Evolutionary conservation across 2,888 invertebrate genomes (phyloP).

Genomic region (Microchrysa polita): DNA sequence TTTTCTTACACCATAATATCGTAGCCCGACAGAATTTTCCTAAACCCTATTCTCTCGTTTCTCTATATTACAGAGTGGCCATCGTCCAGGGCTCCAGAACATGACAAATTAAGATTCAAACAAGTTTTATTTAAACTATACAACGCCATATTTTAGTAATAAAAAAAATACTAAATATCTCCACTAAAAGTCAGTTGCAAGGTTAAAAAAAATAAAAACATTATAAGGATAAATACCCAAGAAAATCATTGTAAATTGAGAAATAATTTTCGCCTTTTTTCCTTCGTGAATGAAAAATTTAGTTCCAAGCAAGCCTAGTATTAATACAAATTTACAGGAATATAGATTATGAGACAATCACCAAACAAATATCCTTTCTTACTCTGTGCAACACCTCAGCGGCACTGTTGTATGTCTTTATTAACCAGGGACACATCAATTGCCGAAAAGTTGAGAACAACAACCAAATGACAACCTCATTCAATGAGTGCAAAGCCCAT

Average conservation of each 20-base stretch:
- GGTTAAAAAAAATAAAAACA: too few relatives aligned
- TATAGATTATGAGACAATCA: too few relatives aligned
- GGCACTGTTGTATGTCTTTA: background rate
- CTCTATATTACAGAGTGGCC: too few relatives aligned
- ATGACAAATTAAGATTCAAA: too few relatives aligned
- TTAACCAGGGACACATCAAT: background rate
- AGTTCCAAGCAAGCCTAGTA: background rate
- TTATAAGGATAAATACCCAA: background rate
- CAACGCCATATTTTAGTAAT: too few relatives aligned
- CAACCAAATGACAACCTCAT: conserved; percentile 41
- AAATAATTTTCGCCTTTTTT: conserved; percentile 14
- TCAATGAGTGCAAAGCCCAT: conserved; percentile 30
- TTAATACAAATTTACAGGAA: background rate
- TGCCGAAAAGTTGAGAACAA: conserved; percentile 32
- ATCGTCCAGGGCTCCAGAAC: too few relatives aligned
- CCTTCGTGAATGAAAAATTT: background rate
- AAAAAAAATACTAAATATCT: too few relatives aligned
- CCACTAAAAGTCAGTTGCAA: too few relatives aligned
- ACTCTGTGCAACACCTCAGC: conserved; percentile 17
- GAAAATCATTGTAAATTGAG: background rate
- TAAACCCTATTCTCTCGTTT: too few relatives aligned
- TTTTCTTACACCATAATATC: too few relatives aligned
- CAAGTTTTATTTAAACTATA: too few relatives aligned
- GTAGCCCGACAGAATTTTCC: too few relatives aligned
- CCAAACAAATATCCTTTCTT: background rate